Conservation (phyloP, 2,888 invertebrate species). For the Thymelicus sylvestris region DNA sequence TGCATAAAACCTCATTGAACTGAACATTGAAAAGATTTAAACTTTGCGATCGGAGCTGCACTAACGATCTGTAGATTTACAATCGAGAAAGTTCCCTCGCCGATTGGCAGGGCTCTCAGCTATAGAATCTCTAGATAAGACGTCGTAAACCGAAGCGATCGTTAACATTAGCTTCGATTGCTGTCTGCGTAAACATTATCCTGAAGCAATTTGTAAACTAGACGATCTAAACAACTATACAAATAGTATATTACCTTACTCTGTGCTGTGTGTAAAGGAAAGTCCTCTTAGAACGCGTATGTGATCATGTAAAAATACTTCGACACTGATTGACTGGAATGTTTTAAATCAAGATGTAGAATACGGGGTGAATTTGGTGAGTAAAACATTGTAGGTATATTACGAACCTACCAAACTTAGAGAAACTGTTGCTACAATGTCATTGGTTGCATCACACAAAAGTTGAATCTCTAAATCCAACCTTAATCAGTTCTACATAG, state of each 20-base stretch:
- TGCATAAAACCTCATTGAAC: neutral
- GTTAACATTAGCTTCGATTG: constrained; percentile 26
- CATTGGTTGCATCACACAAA: neutral
- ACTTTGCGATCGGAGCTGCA: constrained; percentile 1
- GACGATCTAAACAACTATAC: constrained; percentile 13
- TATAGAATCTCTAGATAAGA: constrained; percentile 3
- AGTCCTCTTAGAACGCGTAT: too few species aligned
- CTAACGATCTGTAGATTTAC: constrained; percentile 25
- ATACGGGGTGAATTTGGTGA: too few species aligned
- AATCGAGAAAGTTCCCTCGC: constrained; percentile 29
- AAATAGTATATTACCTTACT: neutral
- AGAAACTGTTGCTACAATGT: too few species aligned
- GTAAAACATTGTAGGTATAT: too few species aligned
- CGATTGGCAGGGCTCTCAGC: neutral
- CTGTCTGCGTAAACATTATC: constrained; percentile 33
- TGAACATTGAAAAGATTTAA: neutral
- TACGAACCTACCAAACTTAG: too few species aligned
- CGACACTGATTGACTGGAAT: too few species aligned
- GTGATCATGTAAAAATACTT: too few species aligned
- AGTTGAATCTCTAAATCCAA: too few species aligned
- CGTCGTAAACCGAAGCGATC: constrained; percentile 30
- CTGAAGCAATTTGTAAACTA: constrained; percentile 9
- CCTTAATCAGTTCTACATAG: too few species aligned
- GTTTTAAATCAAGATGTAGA: too few species aligned
- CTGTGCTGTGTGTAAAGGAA: too few species aligned